A percentile compares a stretch with the other conserved stretches of the same genome.
Evolutionary conservation across 2,113 vertebrate genomes (phyloP).

Genomic region (Cranoglanis bouderius): DNA sequence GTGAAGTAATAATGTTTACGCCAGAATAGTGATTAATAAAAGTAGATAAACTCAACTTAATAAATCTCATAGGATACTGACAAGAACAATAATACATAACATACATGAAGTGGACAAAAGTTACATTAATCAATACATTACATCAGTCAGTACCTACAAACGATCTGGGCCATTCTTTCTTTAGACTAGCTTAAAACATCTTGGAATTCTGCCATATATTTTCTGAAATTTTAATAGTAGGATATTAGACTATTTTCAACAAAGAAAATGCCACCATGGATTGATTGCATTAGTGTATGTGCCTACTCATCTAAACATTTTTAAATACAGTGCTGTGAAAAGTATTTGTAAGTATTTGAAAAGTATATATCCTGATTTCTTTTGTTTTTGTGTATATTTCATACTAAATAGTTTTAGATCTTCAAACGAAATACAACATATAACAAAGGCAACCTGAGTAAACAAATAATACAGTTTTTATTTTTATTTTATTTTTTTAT

Average conservation of each 20-base stretch:
- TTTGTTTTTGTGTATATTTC: too few species aligned
- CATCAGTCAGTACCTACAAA: not conserved
- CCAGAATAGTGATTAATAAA: not conserved
- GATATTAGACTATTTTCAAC: not conserved
- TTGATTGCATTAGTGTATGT: not conserved
- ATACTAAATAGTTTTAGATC: too few species aligned
- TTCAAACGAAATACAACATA: too few species aligned
- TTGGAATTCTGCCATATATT: not conserved
- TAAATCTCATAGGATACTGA: not conserved
- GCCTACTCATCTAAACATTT: not conserved
- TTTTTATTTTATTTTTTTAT: too few species aligned
- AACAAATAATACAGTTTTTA: too few species aligned
- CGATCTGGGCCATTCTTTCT: not conserved
- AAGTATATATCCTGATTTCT: too few species aligned
- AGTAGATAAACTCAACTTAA: not conserved
- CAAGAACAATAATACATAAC: not conserved
- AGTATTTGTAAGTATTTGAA: too few species aligned
- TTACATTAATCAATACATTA: not conserved
- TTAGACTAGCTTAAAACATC: not conserved
- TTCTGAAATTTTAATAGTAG: not conserved
- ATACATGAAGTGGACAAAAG: slow-evolving; percentile 6
- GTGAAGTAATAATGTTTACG: not conserved
- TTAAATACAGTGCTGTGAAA: not conserved
- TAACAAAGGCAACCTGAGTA: too few species aligned
- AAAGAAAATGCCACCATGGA: not conserved